phyloP scores from a whole-genome alignment of 2,888 invertebrate species.

The Thecophora atra region DNA sequence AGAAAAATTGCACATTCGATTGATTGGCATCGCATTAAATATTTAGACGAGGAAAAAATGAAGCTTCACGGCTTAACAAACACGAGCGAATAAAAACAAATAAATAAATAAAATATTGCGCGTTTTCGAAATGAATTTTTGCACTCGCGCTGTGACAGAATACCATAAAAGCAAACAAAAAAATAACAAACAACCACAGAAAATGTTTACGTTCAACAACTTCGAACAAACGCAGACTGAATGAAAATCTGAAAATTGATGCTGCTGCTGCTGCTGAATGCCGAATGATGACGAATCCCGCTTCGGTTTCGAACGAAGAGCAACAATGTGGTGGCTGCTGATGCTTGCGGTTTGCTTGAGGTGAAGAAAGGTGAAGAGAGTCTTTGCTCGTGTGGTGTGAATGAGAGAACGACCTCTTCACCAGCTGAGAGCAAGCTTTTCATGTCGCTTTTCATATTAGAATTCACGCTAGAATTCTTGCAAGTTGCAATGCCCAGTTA shows the following conservation, averaged over 20 bases:
- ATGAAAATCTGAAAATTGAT: conserved; percentile 4
- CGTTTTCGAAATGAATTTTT: neutral
- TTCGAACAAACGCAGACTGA: conserved; percentile 24
- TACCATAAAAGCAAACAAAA: neutral
- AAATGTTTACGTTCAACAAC: conserved; percentile 10
- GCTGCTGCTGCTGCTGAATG: neutral
- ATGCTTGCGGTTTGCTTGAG: too few relatives aligned
- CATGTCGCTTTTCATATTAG: too few relatives aligned
- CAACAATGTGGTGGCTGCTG: too few relatives aligned
- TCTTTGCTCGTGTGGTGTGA: too few relatives aligned
- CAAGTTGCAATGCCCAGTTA: too few relatives aligned
- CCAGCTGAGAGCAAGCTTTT: too few relatives aligned
- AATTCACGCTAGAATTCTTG: too few relatives aligned
- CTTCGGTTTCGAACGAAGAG: too few relatives aligned
- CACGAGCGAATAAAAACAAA: neutral
- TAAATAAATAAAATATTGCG: neutral
- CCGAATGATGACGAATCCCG: too few relatives aligned
- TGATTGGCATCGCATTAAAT: conserved; percentile 19
- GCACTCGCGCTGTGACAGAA: neutral
- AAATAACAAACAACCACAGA: conserved; percentile 13
- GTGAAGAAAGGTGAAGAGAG: too few relatives aligned
- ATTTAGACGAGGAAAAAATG: conserved; percentile 1
- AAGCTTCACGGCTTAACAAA: neutral
- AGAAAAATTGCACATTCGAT: conserved; percentile 20
- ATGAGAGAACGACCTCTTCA: too few relatives aligned